Evolutionary conservation across 2,113 vertebrate species (phyloP).

Genomic region (Ifrita kowaldi): DNA sequence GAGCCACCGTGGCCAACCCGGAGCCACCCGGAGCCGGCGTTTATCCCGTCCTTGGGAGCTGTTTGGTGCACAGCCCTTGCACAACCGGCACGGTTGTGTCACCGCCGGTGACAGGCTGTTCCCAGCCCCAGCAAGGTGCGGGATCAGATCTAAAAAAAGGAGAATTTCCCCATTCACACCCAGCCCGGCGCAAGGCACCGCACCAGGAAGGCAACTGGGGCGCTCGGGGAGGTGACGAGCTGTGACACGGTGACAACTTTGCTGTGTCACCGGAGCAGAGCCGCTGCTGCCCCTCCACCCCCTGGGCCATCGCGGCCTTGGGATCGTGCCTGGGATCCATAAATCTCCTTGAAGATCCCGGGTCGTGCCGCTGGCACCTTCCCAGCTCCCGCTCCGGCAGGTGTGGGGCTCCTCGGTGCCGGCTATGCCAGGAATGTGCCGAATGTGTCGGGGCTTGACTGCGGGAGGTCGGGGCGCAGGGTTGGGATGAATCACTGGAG

Average conservation of each 20-base stretch:
- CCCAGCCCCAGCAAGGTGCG: background rate
- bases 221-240: background rate
- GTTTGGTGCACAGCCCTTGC: background rate
- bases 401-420: background rate
- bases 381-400: background rate
- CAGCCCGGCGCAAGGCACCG: background rate
- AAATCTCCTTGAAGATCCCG: background rate
- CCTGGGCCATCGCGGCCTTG: background rate
- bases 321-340: fast-evolving
- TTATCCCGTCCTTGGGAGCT: background rate
- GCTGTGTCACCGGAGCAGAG: fast-evolving
- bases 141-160: background rate
- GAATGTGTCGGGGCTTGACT: conserved; percentile 66
- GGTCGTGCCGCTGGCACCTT: background rate
- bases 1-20: background rate
- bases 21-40: background rate
- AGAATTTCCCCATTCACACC: conserved; percentile 1
- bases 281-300: background rate
- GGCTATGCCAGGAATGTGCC: conserved; percentile 63
- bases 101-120: background rate
- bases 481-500: background rate
- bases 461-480: background rate
- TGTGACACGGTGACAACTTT: background rate
- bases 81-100: background rate
- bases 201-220: background rate